Evolutionary conservation across 2,113 vertebrate genomes (phyloP), one percentile per base, ranked within the genome.

Genomic region (Phoxinus phoxinus): DNA sequence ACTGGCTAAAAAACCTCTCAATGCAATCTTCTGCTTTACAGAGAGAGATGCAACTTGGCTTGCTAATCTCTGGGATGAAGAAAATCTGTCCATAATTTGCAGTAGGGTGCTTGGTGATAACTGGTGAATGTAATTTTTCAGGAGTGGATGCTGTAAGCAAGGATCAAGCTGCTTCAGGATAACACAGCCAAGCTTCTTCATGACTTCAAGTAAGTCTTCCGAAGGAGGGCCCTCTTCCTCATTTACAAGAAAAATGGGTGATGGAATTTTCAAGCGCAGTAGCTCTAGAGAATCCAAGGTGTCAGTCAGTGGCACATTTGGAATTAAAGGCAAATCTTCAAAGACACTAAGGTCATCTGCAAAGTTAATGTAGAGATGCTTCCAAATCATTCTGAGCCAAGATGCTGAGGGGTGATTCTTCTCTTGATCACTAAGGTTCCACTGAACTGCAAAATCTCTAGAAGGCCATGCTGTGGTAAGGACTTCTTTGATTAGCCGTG

Each of bases 301-400:
- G 90, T 97, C 96, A 78, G 95, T 94, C 17, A 99, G 93, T 65
- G 92, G 87, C 15, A 92, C 94, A 92, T 93, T 96, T 78, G 98
- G 98, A 82, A 99, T 97, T 90, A 99, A 97, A 1, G 98, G 98
- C 96, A 98, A 95, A 86, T 99, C 97, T 92, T 99, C 97, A 94
- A 99, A 97, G 21, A 93, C 90, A 87, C 94, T 95, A 88, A 99
- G 89, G 89, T 99, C 97, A 89, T 98, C 97, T 83, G 97, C 88
- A 95, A 99, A 99, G 93, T 99, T 90, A 84, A 99, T 96, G 72
- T 99, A 99, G 0, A 99, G 94, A 91, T 97, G 96, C 91, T 96
- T 98, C 98, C 98, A 99, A 88, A 99, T 94, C 94, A 96, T 96
- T 90, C 96, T 97, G 65, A 99, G 91, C 98, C 98, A 99, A 41